phyloP scores from a whole-genome alignment of 2,113 vertebrate genomes.

The Corythaeola cristata region DNA sequence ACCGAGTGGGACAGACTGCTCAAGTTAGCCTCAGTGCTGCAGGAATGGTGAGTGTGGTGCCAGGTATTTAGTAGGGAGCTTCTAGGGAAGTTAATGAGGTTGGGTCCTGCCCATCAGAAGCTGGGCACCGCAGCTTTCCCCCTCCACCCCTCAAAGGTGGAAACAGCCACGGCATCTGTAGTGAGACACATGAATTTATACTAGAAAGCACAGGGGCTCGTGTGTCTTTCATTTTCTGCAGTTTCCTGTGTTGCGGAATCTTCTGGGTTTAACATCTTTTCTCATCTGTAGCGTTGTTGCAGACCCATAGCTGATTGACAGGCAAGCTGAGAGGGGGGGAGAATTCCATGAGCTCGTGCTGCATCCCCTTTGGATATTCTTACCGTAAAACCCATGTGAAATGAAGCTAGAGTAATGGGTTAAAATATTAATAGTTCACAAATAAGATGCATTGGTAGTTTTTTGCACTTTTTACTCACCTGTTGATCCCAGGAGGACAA shows the following conservation, averaged over 20 bases:
- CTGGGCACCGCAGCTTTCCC: neutral
- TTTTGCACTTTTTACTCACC: neutral
- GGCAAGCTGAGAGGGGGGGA: neutral
- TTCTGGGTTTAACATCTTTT: neutral
- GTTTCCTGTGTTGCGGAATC: neutral
- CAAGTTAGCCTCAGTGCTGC: neutral
- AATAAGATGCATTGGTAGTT: neutral
- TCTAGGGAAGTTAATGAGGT: neutral
- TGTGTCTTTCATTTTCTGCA: neutral
- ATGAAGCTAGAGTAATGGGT: neutral
- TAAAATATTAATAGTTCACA: neutral
- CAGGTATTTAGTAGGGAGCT: neutral
- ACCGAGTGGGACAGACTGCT: fast-evolving
- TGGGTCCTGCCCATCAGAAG: neutral
- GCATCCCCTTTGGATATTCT: neutral
- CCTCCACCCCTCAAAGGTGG: neutral
- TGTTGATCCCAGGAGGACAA: neutral
- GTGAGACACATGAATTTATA: neutral
- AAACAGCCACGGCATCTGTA: fast-evolving
- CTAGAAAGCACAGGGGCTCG: neutral
- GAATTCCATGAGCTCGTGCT: neutral
- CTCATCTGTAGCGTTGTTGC: neutral
- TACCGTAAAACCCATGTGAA: neutral
- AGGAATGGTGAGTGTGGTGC: neutral
- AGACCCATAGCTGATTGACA: neutral